Evolutionary conservation across 2,888 invertebrate genomes (phyloP), one percentile per base, ranked within the genome.

Genomic region (Amphiduros pacificus): DNA sequence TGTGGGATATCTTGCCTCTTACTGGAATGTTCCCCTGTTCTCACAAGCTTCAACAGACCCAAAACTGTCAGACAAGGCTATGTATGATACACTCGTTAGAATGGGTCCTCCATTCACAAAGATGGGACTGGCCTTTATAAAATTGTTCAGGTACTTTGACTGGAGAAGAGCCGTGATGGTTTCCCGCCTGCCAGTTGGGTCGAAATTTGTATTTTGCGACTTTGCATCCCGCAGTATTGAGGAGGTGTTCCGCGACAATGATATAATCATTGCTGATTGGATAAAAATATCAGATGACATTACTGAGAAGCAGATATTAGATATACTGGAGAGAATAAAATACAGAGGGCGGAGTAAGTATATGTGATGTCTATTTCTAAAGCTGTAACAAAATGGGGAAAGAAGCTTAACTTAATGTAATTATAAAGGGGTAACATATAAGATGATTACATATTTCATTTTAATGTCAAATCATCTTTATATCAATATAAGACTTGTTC

Each of bases 11-110:
- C 67, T 77, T 17, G 74, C 76, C 1, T 64, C 74, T 5, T 73
- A 66, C 56, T 77, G 75, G 76, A 76, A 77, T 59, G 31, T 75
- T 2, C 77, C 77, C 3, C 70, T 75, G 58, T 75, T 74, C 59
- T 71, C 74, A 1, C 73, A 72, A 61, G 76, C 74, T 1, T 72
- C 77, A 11, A 71, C 67, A 14, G 74, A 76, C 51, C 74, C 77
- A 28, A 51, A 40, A 6, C 68, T 77, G 6, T 71, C 64, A 0
- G 71, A 77, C 63, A 77, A 77, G 61, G 58, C 44, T 5, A 62
- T 65, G 5, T 75, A 69, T 55, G 71, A 63, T 24, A 77, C 75
- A 0, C 58, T 76, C 20, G 70, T 75, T 1, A 60, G 77, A 54
- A 68, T 74, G 5, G 73, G 73, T 6, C 75, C 74, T 11, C 72